These are phyloP conservation scores for Patagioenas fasciata DNA, from an alignment of 2,113 vertebrate species.

Conservation along the genomic window DNA sequence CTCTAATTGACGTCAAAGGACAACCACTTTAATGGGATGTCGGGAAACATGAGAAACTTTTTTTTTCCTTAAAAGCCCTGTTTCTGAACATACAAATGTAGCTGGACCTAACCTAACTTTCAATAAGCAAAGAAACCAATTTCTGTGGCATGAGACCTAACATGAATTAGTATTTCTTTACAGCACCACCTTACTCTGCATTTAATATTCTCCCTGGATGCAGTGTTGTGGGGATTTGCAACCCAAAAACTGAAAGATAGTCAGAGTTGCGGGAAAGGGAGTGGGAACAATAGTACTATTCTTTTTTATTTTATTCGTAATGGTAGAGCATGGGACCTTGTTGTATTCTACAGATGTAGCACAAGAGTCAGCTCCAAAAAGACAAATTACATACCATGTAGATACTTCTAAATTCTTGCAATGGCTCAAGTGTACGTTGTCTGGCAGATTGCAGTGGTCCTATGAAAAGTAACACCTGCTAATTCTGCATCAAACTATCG, in stretches of 20 bases:
- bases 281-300: fast-evolving
- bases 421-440: not conserved
- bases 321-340: not conserved
- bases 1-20: constrained; percentile 39
- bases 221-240: not conserved
- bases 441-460: not conserved
- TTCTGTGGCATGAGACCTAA: not conserved
- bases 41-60: constrained; percentile 5
- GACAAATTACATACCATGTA: not conserved
- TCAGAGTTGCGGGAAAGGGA: not conserved
- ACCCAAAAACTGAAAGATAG: not conserved
- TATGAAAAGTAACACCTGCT: not conserved
- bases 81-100: not conserved
- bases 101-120: not conserved
- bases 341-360: not conserved
- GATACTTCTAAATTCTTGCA: not conserved
- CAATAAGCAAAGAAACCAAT: not conserved
- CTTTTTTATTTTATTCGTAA: not conserved
- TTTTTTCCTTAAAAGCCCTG: not conserved
- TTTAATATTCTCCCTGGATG: not conserved
- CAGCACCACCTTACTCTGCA: not conserved
- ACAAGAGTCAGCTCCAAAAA: not conserved
- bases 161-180: not conserved
- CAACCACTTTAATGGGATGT: constrained; percentile 21
- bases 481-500: not conserved